These are phyloP conservation scores for Micrasema longulum DNA, from an alignment of 1,140 invertebrate genomes.

Conservation along the genomic window DNA sequence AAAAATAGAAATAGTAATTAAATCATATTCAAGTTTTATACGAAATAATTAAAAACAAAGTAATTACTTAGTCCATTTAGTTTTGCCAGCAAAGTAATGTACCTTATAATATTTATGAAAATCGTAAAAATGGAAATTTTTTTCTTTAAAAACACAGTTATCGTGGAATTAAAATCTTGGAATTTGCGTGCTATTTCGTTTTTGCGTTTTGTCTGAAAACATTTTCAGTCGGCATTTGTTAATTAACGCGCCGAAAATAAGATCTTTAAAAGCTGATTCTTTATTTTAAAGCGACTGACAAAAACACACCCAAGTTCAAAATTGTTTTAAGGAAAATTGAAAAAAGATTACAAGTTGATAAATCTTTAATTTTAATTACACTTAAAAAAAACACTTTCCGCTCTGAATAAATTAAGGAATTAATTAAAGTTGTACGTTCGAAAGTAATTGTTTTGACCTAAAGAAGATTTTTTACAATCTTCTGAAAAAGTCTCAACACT, in stretches of 20 bases:
- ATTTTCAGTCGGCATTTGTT: slow-evolving; percentile 20
- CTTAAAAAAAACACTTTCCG: not conserved
- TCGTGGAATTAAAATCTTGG: slow-evolving; percentile 8
- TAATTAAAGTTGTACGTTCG: not conserved
- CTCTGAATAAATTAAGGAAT: slow-evolving; percentile 7
- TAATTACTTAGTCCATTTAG: too few species aligned
- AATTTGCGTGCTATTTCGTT: slow-evolving; percentile 15
- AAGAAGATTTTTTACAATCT: not conserved
- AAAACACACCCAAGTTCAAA: slow-evolving; percentile 14
- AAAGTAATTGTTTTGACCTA: slow-evolving; percentile 7
- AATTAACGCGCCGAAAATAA: slow-evolving; percentile 16
- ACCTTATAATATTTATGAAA: too few species aligned
- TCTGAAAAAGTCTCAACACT: too few species aligned
- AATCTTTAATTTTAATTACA: slow-evolving; percentile 29
- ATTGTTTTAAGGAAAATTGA: slow-evolving; percentile 29
- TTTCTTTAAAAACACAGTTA: not conserved
- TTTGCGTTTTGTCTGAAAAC: slow-evolving; percentile 1
- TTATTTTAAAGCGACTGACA: slow-evolving; percentile 24
- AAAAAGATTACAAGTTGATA: slow-evolving; percentile 35
- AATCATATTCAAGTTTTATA: too few species aligned
- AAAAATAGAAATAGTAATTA: too few species aligned
- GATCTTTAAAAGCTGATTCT: slow-evolving; percentile 14
- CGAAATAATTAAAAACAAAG: too few species aligned
- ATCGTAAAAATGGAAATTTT: too few species aligned
- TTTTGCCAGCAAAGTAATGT: too few species aligned